These are phyloP conservation scores for Mesembrinibis cayennensis DNA, from an alignment of 2,113 vertebrate species.

Conservation along the genomic window DNA sequence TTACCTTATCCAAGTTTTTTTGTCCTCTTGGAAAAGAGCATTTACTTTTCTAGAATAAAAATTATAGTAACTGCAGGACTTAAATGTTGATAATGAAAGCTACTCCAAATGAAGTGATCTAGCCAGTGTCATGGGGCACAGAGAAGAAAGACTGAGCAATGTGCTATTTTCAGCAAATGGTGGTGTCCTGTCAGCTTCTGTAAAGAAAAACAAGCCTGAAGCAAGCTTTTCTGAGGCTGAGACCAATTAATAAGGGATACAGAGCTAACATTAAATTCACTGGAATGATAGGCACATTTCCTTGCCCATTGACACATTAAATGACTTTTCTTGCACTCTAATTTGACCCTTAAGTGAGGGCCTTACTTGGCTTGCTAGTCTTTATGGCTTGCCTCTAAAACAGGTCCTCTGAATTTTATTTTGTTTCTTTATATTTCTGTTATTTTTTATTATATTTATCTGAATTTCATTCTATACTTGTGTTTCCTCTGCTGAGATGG, in stretches of 20 bases:
- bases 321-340: not conserved
- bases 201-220: not conserved
- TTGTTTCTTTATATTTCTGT: not conserved
- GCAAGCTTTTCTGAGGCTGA: not conserved
- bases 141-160: not conserved
- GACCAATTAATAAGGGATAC: not conserved
- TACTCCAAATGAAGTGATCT: not conserved
- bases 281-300: not conserved
- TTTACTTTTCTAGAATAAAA: not conserved
- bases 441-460: not conserved
- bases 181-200: not conserved
- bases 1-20: not conserved
- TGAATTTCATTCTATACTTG: not conserved
- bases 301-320: accelerated
- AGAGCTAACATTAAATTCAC: not conserved
- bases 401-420: not conserved
- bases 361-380: not conserved
- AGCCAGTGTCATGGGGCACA: not conserved
- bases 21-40: not conserved
- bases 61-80: not conserved
- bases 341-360: not conserved
- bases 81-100: not conserved
- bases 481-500: not conserved
- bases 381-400: not conserved
- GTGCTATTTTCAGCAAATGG: not conserved